Conservation (phyloP, 2,113 vertebrate species). For the Pipra filicauda region DNA sequence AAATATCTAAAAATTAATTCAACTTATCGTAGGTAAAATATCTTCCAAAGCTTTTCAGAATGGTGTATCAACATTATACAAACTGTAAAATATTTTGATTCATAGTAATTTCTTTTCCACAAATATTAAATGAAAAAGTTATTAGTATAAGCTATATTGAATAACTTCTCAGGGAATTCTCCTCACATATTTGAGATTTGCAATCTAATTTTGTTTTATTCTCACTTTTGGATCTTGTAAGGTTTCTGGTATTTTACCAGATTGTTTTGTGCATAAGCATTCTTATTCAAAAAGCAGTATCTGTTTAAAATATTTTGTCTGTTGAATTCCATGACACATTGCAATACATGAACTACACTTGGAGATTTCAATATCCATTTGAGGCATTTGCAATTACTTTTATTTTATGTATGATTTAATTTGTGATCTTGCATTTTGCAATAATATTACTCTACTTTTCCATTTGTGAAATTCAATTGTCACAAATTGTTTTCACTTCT, state of each 20-base stretch:
- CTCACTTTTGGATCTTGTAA: not conserved
- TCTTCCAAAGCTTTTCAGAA: not conserved
- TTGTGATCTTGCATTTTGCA: constrained; percentile 1
- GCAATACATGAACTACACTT: not conserved
- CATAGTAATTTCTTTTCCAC: not conserved
- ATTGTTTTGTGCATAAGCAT: not conserved
- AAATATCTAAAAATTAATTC: not conserved
- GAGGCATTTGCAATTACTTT: constrained; percentile 12
- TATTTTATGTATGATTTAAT: constrained; percentile 20
- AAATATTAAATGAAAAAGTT: not conserved
- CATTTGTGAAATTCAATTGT: constrained; percentile 17
- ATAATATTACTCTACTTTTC: not conserved
- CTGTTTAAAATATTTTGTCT: not conserved
- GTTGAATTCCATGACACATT: not conserved
- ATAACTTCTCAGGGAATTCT: not conserved
- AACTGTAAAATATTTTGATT: not conserved
- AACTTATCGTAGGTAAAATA: not conserved
- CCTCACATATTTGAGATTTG: not conserved
- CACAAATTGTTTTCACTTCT: constrained; percentile 5
- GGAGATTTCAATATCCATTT: not conserved
- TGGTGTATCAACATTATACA: not conserved
- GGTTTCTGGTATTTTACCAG: not conserved
- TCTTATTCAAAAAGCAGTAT: not conserved
- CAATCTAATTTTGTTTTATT: not conserved
- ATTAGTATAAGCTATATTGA: not conserved